phyloP scores from a whole-genome alignment of 2,797 vertebrate species.

The Muscicapa striata region DNA sequence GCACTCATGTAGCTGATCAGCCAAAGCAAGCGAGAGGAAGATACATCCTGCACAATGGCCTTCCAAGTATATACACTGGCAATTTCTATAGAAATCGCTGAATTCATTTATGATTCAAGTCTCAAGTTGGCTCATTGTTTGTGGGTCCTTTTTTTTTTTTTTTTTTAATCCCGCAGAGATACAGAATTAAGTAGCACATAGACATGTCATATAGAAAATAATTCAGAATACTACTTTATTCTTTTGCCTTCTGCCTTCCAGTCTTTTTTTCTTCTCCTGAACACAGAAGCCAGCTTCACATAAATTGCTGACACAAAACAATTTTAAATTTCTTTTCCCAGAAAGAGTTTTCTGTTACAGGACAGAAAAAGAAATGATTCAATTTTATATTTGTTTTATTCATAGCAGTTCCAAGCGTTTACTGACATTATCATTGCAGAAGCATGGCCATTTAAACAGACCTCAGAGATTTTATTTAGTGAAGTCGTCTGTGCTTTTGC shows the following conservation, averaged over 20 bases:
- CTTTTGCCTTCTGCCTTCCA: not conserved
- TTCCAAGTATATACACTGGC: not conserved
- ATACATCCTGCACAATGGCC: not conserved
- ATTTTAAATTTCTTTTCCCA: not conserved
- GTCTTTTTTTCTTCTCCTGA: not conserved
- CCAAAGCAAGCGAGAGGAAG: not conserved
- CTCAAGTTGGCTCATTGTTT: not conserved
- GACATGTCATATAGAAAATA: not conserved
- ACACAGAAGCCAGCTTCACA: not conserved
- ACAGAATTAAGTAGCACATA: not conserved
- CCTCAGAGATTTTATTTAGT: slow-evolving; percentile 8
- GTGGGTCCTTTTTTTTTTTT: too few species aligned
- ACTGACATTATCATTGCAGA: not conserved
- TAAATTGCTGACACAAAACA: not conserved
- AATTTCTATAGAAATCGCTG: not conserved
- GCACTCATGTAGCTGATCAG: not conserved
- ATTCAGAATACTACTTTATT: not conserved
- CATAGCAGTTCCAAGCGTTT: not conserved
- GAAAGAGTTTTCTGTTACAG: not conserved
- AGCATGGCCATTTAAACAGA: slow-evolving; percentile 12
- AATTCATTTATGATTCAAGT: not conserved
- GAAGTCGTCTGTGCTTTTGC: not conserved
- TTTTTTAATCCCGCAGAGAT: not conserved
- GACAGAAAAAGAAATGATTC: not conserved
- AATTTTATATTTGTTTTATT: slow-evolving; percentile 14